These are phyloP conservation scores for Plectus sambesii DNA, from an alignment of 1,140 invertebrate genomes.

Conservation along the genomic window DNA sequence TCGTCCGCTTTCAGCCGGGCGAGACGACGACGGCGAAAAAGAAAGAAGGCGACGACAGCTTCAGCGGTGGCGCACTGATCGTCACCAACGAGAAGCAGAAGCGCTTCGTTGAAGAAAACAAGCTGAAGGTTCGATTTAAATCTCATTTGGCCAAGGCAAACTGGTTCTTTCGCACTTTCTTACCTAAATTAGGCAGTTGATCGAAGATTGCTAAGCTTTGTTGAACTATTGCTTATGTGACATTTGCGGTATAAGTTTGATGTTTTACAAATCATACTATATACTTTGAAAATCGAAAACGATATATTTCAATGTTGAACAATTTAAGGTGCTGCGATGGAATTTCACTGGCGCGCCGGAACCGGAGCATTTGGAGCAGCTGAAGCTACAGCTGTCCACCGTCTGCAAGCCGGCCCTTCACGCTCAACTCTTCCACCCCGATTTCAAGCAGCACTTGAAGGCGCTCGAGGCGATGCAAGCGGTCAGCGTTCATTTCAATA, in stretches of 20 bases:
- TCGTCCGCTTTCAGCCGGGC: no score
- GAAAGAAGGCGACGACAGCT: constrained; percentile 10
- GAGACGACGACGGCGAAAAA: no score
- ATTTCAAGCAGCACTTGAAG: constrained; percentile 91
- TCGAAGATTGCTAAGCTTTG: constrained; percentile 7
- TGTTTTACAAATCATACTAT: background rate
- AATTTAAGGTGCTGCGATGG: constrained; percentile 66
- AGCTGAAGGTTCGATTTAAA: no score
- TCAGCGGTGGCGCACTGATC: background rate
- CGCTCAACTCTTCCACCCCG: constrained; percentile 79
- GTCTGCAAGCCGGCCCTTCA: constrained; percentile 57
- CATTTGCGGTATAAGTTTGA: no score
- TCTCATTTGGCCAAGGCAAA: background rate
- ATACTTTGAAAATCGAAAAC: constrained; percentile 2
- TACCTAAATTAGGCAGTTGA: constrained; percentile 6
- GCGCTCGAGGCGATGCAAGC: constrained; percentile 78
- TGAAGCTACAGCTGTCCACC: constrained; percentile 77
- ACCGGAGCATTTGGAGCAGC: constrained; percentile 79
- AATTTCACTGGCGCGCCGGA: constrained; percentile 75
- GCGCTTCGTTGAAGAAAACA: constrained; percentile 5
- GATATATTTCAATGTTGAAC: no score
- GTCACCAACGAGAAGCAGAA: background rate
- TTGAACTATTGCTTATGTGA: no score
- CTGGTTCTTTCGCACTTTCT: background rate
- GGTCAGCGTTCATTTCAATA: constrained; percentile 45